Conservation (phyloP, 2,797 vertebrate genomes). For the Fistularia commersonii region DNA sequence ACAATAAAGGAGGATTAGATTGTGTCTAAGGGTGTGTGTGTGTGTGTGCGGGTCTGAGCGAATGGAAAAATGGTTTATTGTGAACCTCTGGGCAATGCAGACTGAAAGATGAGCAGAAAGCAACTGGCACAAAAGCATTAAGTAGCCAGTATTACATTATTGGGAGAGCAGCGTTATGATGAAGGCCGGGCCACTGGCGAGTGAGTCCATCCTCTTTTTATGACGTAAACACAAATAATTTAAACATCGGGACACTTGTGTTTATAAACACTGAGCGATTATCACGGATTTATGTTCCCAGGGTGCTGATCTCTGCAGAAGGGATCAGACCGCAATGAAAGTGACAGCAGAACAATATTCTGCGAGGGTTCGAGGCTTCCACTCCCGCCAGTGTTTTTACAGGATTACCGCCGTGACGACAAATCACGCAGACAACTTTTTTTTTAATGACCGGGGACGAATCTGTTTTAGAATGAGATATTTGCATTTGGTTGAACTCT, state of each 20-base stretch:
- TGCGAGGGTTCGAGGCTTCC: constrained; percentile 23
- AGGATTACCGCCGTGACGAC: constrained; percentile 34
- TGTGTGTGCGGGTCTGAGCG: constrained; percentile 14
- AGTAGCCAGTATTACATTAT: constrained; percentile 32
- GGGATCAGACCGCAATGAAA: constrained; percentile 45
- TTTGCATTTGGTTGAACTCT: constrained; percentile 18
- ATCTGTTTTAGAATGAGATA: constrained; percentile 21
- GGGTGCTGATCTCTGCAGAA: constrained; percentile 45
- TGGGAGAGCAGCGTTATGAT: constrained; percentile 33
- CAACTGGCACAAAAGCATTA: constrained; percentile 45
- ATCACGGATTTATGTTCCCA: constrained; percentile 44
- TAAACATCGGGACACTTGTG: constrained; percentile 12
- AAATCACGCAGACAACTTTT: constrained; percentile 1
- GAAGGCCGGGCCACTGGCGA: constrained; percentile 11
- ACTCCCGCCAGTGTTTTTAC: constrained; percentile 31
- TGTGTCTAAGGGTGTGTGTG: constrained; percentile 29
- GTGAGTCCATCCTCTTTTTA: constrained; percentile 16
- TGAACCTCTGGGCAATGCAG: constrained; percentile 40
- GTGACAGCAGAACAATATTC: constrained; percentile 45
- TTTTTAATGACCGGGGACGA: constrained; percentile 1
- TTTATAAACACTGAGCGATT: constrained; percentile 39
- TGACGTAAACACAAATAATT: constrained; percentile 10
- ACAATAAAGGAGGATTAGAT: constrained; percentile 61
- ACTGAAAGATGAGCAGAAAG: constrained; percentile 56
- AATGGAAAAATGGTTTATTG: constrained; percentile 50